Base-by-base conservation (phyloP, 2,797 vertebrate genomes). In the Myripristis jacobus region DNA sequence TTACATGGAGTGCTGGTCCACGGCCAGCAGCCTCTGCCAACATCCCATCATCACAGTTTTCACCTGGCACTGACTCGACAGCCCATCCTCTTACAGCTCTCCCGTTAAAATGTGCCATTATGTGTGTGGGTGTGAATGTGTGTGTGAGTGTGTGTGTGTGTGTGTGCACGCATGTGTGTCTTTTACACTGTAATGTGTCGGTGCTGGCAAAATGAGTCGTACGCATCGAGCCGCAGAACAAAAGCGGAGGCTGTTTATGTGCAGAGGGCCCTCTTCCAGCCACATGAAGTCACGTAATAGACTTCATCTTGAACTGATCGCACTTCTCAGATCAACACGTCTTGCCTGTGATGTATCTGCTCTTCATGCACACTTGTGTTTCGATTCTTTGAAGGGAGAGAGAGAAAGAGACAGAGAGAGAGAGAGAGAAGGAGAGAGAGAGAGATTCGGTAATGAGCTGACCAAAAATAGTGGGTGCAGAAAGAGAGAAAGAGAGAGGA, bases 11-110 rank as follows among this genome's bases (percentile, higher is more conserved):
- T 66, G 47, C 71, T 90, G 89, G 83, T 90, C 38, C 38, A 67
- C 54, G 54, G 87, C 91, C 91, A 92, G 70, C 54, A 76, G 68
- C 66, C 63, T 71, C 82, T 84, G 89, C 89, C 89, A 92, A 88
- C 84, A 89, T 70, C 77, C 87, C 79, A 90, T 91, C 88, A 90
- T 87, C 86, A 82, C 89, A 83, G 81, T 76, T 86, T 86, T 89
- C 82, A 92, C 86, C 88, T 91, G 93, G 77, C 87, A 79, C 51
- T 56, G 73, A 75, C 84, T 83, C 63, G 34, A 83, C 77, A 83
- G 79, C 88, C 70, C 89, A 82, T 87, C 89, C 75, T 86, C 81
- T 87, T 77, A 80, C 78, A 76, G 81, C 79, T 73, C 83, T 76
- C 72, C 73, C 72, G 68, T 83, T 74, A 74, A 82, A 87, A 55